Evolutionary conservation across 1,140 invertebrate genomes (phyloP), one percentile per base, ranked within the genome.

Genomic region (Eubasilissa regina): DNA sequence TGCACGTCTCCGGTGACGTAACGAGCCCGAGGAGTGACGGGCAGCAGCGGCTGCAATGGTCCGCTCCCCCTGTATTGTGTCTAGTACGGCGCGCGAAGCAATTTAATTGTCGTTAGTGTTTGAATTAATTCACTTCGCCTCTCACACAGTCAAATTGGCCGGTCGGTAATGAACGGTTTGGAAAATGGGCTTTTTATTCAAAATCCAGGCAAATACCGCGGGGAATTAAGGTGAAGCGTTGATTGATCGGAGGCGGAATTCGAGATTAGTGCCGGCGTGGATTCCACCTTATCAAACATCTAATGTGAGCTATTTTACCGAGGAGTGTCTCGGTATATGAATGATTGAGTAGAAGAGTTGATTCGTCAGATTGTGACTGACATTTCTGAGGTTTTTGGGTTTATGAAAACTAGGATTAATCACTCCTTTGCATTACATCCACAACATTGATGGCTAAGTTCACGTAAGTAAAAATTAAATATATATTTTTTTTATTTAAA

Each of bases 81-180:
- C 25, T 44, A 17, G 56, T n/a, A 8, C 45, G 8, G 53, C 53
- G 35, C 70, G 51, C 51, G 25, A 74, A 74, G 70, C 70, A 74
- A 74, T 74, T 74, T 80, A 80, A 77, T 80, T 80, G 79, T 80
- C 75, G 73, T 80, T 80, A 80, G 75, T 75, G 75, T 7, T 80
- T 64, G 79, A 77, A 80, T 77, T 80, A 80, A 80, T 80, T 76
- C 75, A 77, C 66, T 77, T 72, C 51, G 79, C 68, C 68, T 51
- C 68, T 72, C 68, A 48, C 62, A 47, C 44, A 80, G 74, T 76
- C 68, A 80, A 77, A 80, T 77, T 72, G 75, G 66, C 55, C 74
- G 25, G 58, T n/a, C 10, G 66, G 64, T 78, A 77, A 78, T 78
- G 76, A 78, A 78, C 62, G 62, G 60, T 19, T 47, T 47, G 15